Percentiles rank a stretch among this genome's conserved stretches.
Evolutionary conservation across 2,113 vertebrate genomes (phyloP).

Genomic region (Petromus typicus): DNA sequence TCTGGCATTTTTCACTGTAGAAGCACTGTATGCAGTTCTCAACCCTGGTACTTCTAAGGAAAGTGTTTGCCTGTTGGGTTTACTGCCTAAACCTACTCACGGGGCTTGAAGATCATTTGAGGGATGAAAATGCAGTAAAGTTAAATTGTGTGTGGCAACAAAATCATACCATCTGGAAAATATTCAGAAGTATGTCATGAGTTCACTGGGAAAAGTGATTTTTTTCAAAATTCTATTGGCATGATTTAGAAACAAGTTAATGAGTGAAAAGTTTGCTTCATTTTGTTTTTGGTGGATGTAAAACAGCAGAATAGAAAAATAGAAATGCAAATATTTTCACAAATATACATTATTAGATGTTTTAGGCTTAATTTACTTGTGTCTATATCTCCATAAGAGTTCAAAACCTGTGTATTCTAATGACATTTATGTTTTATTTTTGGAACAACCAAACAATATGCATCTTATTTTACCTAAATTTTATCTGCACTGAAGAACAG

Average conservation of each 20-base stretch:
- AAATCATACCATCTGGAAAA: conserved; percentile 29
- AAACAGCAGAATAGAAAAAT: neutral
- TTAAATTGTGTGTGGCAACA: conserved; percentile 55
- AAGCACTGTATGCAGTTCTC: conserved; percentile 47
- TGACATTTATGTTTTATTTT: neutral
- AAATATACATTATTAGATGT: neutral
- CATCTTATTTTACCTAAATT: neutral
- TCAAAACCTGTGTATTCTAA: neutral
- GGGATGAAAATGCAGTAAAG: neutral
- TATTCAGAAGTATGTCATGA: neutral
- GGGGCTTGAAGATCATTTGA: conserved; percentile 46
- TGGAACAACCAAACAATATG: neutral
- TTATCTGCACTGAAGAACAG: neutral
- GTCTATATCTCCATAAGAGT: neutral
- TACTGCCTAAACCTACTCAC: conserved; percentile 42
- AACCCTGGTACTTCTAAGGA: conserved; percentile 14
- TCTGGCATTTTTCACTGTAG: neutral
- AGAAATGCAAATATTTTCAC: neutral
- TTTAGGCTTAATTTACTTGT: neutral
- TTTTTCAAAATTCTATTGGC: neutral
- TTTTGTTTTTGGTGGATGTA: neutral
- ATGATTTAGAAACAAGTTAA: neutral
- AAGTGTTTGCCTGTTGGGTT: conserved; percentile 36
- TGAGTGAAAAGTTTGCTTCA: neutral
- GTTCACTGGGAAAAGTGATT: neutral